Conservation (phyloP, 2,797 vertebrate genomes). For the Paguma larvata region DNA sequence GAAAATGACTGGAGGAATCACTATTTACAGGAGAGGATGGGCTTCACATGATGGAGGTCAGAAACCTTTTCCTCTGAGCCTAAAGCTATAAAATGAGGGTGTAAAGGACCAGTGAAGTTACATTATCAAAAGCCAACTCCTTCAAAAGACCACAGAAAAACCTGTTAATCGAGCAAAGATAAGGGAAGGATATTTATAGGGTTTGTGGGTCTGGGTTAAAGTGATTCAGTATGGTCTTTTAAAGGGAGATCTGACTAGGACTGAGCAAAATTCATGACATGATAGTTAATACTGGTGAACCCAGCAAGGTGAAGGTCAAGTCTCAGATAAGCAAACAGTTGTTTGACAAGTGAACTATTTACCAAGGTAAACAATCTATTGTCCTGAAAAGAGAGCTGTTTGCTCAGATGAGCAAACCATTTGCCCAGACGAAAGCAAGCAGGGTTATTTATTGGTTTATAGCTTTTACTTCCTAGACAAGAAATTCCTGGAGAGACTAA, state of each 20-base stretch:
- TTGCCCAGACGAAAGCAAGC: constrained; percentile 3
- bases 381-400: not conserved
- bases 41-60: not conserved
- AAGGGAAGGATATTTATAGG: not conserved
- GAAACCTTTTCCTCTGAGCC: not conserved
- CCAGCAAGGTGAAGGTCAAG: not conserved
- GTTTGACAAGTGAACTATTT: not conserved
- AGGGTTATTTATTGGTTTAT: not conserved
- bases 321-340: not conserved
- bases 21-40: not conserved
- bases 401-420: constrained; percentile 1
- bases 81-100: not conserved
- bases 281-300: not conserved
- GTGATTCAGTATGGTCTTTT: not conserved
- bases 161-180: not conserved
- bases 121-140: not conserved
- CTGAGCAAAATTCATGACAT: not conserved
- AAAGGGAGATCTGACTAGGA: not conserved
- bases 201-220: not conserved
- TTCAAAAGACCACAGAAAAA: not conserved
- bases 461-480: constrained; percentile 8
- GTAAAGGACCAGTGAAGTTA: not conserved
- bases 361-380: not conserved
- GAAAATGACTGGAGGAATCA: not conserved
- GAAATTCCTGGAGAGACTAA: constrained; percentile 52